phyloP scores from a whole-genome alignment of 2,113 vertebrate genomes.

The Coturnix japonica region DNA sequence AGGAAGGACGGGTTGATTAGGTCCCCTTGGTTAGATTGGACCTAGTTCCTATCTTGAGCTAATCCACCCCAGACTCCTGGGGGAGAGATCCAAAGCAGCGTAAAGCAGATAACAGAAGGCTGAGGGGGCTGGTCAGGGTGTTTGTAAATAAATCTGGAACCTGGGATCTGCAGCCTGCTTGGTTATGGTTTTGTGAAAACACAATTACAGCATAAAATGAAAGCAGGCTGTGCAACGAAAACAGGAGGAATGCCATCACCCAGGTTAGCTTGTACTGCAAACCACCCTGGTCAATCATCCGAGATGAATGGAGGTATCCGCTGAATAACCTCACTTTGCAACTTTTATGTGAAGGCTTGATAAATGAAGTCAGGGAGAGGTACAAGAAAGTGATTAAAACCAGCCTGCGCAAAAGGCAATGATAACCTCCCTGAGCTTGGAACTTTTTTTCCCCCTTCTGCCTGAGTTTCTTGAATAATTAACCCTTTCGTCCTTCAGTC shows the following conservation, averaged over 20 bases:
- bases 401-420: constrained; percentile 74
- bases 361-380: constrained; percentile 78
- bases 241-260: constrained; percentile 60
- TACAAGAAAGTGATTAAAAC: constrained; percentile 84
- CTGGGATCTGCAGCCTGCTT: constrained; percentile 49
- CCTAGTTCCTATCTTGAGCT: constrained; percentile 47
- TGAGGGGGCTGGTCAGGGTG: constrained; percentile 37
- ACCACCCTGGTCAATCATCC: constrained; percentile 64
- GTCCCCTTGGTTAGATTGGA: not conserved
- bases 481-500: constrained; percentile 55
- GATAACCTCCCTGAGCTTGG: constrained; percentile 69
- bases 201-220: constrained; percentile 62
- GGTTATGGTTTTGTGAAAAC: constrained; percentile 60
- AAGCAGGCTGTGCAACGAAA: constrained; percentile 67
- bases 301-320: constrained; percentile 77
- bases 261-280: constrained; percentile 68
- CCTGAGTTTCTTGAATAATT: constrained; percentile 63
- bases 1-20: not conserved
- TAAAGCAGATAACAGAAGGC: constrained; percentile 39
- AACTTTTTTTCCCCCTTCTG: constrained; percentile 44
- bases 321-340: constrained; percentile 79
- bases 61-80: constrained; percentile 54
- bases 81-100: constrained; percentile 44
- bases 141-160: constrained; percentile 68
- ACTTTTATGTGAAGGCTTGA: constrained; percentile 82